These are phyloP conservation scores for Picus viridis DNA, from an alignment of 2,797 vertebrate genomes.

Conservation along the genomic window DNA sequence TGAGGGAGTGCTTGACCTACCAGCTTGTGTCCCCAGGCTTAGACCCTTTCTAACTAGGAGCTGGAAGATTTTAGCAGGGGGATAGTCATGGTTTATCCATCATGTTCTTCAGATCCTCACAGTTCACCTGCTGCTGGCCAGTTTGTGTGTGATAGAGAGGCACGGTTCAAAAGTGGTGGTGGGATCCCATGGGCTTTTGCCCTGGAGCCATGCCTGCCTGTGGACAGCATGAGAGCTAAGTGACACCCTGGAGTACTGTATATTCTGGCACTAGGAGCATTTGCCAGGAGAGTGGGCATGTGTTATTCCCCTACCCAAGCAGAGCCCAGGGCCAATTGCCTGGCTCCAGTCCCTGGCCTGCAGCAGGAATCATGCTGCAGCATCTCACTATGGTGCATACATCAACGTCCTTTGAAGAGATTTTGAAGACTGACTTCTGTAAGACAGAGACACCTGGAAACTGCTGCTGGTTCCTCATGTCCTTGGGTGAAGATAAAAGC, in stretches of 20 bases:
- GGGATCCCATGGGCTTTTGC: background rate
- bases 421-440: background rate
- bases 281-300: background rate
- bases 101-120: background rate
- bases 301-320: accelerated
- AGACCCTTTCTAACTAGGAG: background rate
- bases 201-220: accelerated
- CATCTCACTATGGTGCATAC: accelerated
- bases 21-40: background rate
- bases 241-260: background rate
- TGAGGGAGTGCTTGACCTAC: accelerated
- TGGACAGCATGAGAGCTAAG: background rate
- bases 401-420: background rate
- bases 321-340: accelerated
- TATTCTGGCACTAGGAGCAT: background rate
- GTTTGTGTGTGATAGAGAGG: background rate
- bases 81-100: background rate
- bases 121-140: background rate
- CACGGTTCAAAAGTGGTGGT: background rate
- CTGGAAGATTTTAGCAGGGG: background rate
- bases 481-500: background rate
- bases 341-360: background rate
- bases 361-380: background rate
- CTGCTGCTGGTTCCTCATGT: background rate
- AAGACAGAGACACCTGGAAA: background rate